Conservation (phyloP, 2,113 vertebrate genomes). For the Hiodon tergisus region DNA sequence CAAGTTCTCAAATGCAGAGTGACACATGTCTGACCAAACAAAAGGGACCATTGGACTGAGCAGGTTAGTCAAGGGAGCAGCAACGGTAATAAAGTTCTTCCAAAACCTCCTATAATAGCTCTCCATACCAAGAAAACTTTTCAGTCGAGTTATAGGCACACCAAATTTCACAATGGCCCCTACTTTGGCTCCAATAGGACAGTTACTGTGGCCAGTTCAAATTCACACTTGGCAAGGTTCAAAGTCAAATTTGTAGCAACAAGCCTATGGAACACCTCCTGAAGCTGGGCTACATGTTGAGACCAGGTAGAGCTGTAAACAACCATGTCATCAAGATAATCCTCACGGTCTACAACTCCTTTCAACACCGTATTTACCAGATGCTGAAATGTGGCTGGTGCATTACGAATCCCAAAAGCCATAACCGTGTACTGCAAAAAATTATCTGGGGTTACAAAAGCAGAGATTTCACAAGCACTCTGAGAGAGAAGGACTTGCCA, state of each 20-base stretch:
- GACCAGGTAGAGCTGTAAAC: not conserved
- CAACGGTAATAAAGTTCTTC: not conserved
- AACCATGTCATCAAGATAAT: not conserved
- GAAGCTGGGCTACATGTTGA: not conserved
- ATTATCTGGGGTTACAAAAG: not conserved
- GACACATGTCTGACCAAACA: not conserved
- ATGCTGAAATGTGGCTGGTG: not conserved
- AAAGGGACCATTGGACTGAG: not conserved
- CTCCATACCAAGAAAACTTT: conserved; percentile 5
- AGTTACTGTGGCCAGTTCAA: not conserved
- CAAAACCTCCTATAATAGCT: conserved; percentile 2
- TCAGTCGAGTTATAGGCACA: not conserved
- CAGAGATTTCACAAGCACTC: not conserved
- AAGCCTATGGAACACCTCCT: not conserved
- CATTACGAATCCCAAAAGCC: not conserved
- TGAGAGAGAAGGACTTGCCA: too few species aligned
- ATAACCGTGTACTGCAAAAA: not conserved
- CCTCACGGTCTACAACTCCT: not conserved
- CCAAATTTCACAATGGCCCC: not conserved
- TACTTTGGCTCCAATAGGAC: not conserved
- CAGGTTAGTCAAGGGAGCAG: not conserved
- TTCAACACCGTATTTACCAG: not conserved
- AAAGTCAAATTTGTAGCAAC: not conserved
- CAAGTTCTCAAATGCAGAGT: not conserved
- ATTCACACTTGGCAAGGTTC: not conserved